Conservation (phyloP, 2,113 vertebrate genomes). For the Amia ocellicauda region DNA sequence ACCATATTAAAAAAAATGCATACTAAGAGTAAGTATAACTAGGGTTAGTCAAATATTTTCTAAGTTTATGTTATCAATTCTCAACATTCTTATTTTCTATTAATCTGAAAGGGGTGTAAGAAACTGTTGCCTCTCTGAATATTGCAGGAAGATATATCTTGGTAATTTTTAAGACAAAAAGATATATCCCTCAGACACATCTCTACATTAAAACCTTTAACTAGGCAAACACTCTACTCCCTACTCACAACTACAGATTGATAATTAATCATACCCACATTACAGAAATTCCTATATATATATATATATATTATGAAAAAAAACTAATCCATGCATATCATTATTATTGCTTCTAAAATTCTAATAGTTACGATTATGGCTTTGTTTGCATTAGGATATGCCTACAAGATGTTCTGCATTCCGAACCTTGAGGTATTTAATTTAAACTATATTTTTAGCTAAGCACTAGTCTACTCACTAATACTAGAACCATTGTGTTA, state of each 20-base stretch:
- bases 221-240: background rate
- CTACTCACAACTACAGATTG: constrained; percentile 24
- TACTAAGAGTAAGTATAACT: too few species aligned
- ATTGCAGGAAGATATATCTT: too few species aligned
- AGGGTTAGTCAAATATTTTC: too few species aligned
- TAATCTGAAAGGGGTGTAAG: too few species aligned
- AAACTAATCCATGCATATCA: constrained; percentile 82
- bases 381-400: constrained; percentile 73
- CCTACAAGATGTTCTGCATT: constrained; percentile 80
- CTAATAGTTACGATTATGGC: constrained; percentile 88
- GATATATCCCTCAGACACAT: too few species aligned
- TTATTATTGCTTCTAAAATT: constrained; percentile 90
- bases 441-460: constrained; percentile 31
- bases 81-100: too few species aligned
- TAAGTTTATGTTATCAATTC: too few species aligned
- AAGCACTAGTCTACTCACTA: constrained; percentile 14
- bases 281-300: constrained; percentile 36
- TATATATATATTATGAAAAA: too few species aligned
- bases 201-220: too few species aligned
- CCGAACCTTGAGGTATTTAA: constrained; percentile 79
- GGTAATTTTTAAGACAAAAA: too few species aligned
- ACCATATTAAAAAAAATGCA: too few species aligned
- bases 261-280: constrained; percentile 28
- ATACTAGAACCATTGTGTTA: constrained; percentile 9
- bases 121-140: too few species aligned